phyloP scores from a whole-genome alignment of 2,888 invertebrate genomes.

The Apodemia mormo region DNA sequence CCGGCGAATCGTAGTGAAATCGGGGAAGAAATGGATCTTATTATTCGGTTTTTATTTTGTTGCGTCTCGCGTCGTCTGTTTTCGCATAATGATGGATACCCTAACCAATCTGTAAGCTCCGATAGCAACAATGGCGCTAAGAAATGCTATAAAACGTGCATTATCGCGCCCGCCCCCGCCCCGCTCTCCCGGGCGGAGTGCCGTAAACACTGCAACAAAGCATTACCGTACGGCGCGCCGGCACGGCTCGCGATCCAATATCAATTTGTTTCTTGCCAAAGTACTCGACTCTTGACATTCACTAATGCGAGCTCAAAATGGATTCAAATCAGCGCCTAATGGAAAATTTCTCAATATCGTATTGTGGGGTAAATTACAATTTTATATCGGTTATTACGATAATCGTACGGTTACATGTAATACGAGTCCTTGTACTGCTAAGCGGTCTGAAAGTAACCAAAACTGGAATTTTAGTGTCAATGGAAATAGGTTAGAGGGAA shows the following conservation, averaged over 20 bases:
- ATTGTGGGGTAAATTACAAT: constrained; percentile 20
- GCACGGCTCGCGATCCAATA: background rate
- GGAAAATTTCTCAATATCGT: constrained; percentile 7
- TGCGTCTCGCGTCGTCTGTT: too few species aligned
- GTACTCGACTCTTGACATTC: constrained; percentile 24
- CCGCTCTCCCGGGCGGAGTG: constrained; percentile 15
- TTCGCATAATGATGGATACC: background rate
- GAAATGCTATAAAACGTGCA: constrained; percentile 42
- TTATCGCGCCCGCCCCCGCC: constrained; percentile 30
- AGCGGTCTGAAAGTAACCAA: background rate
- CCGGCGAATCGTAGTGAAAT: too few species aligned
- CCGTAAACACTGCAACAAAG: constrained; percentile 12
- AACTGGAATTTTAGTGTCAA: background rate
- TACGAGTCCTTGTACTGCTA: background rate
- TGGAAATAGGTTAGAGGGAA: too few species aligned
- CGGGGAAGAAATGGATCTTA: too few species aligned
- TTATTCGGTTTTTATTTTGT: too few species aligned
- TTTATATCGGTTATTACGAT: constrained; percentile 22
- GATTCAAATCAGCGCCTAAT: constrained; percentile 14
- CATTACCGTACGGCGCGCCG: constrained; percentile 2
- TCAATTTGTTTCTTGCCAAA: constrained; percentile 29
- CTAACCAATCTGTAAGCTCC: constrained; percentile 39
- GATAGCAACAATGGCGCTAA: constrained; percentile 43
- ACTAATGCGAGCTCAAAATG: constrained; percentile 11
- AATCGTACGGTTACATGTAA: background rate